phyloP scores from a whole-genome alignment of 1,140 invertebrate species.

The Zaprionus nigranus region DNA sequence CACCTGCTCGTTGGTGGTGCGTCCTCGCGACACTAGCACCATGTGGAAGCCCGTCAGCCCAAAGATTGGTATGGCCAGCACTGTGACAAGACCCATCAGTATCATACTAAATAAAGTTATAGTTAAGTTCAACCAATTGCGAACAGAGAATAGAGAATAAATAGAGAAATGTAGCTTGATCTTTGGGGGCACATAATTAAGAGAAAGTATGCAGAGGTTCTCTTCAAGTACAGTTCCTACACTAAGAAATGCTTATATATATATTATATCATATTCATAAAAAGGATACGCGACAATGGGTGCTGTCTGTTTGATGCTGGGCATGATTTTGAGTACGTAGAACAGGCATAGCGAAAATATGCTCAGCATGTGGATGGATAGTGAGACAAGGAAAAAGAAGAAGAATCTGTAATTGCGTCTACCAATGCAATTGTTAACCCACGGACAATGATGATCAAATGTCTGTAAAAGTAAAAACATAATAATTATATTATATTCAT shows the following conservation, averaged over 20 bases:
- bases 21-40: constrained; percentile 97
- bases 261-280: constrained; percentile 3
- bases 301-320: constrained; percentile 91
- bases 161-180: not conserved
- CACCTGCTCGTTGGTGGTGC: constrained; percentile 99
- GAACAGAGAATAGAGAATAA: not conserved
- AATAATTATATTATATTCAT: too few relatives aligned
- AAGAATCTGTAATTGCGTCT: constrained; percentile 99
- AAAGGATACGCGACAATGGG: constrained; percentile 94
- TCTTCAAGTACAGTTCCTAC: not conserved
- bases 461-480: constrained; percentile 88
- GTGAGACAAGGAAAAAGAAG: constrained; percentile 98
- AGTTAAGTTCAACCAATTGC: constrained; percentile 85
- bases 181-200: too few relatives aligned
- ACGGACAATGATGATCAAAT: constrained; percentile 99
- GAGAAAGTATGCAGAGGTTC: not conserved
- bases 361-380: constrained; percentile 98
- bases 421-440: constrained; percentile 99
- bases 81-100: constrained; percentile 94
- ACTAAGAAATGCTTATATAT: too few relatives aligned
- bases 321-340: constrained; percentile 94
- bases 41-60: constrained; percentile 99
- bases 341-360: constrained; percentile 97
- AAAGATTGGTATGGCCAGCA: constrained; percentile 98
- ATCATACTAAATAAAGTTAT: constrained; percentile 89